Conservation (phyloP, 2,888 invertebrate genomes). For the Amorpha juglandis region DNA sequence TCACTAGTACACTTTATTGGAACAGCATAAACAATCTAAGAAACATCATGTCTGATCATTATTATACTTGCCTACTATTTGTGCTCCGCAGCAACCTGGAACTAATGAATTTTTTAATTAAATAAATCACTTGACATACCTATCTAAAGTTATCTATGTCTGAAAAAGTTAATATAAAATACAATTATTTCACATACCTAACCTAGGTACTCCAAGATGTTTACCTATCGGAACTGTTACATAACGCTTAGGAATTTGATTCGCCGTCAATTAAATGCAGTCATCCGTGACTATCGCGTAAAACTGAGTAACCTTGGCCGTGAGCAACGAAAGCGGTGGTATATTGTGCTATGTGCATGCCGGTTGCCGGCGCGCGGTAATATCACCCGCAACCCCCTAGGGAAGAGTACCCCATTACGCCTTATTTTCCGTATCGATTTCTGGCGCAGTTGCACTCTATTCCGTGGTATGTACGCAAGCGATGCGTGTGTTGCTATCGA, state of each 20-base stretch:
- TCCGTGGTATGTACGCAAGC: slow-evolving; percentile 11
- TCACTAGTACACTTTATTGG: too few relatives aligned
- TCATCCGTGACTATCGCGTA: slow-evolving; percentile 56
- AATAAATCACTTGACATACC: too few relatives aligned
- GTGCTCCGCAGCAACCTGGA: too few relatives aligned
- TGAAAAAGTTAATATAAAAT: background rate
- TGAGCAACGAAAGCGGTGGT: slow-evolving; percentile 55
- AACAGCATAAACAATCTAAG: too few relatives aligned
- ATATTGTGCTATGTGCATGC: background rate
- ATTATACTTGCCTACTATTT: too few relatives aligned
- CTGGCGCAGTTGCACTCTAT: slow-evolving; percentile 26
- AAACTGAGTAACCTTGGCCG: slow-evolving; percentile 72
- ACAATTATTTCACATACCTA: background rate
- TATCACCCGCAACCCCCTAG: slow-evolving; percentile 49
- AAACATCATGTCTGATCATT: too few relatives aligned
- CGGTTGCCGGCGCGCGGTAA: slow-evolving; percentile 52
- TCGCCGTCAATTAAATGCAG: slow-evolving; percentile 52
- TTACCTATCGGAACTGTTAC: slow-evolving; percentile 21
- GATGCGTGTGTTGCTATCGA: slow-evolving; percentile 19
- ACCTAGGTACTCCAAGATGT: background rate
- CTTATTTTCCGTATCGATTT: slow-evolving; percentile 63
- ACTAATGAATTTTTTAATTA: too few relatives aligned
- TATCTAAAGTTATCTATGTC: background rate
- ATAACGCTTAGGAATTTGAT: slow-evolving; percentile 37
- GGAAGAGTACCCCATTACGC: slow-evolving; percentile 45